phyloP scores from a whole-genome alignment of 1,140 invertebrate genomes.

The Brachionus asplanchnoidis region DNA sequence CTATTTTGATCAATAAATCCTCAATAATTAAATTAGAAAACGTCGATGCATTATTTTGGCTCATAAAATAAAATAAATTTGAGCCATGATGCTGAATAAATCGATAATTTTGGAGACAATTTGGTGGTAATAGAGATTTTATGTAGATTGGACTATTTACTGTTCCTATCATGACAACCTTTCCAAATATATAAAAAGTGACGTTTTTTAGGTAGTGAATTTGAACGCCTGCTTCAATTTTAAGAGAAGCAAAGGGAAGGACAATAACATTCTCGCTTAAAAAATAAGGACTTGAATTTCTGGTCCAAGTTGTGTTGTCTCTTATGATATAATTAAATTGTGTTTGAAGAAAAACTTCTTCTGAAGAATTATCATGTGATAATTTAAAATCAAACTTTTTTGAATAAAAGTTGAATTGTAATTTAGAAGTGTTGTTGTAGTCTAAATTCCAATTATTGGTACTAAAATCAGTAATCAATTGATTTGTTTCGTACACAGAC shows the following conservation, averaged over 20 bases:
- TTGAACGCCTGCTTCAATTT: background rate
- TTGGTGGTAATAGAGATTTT: background rate
- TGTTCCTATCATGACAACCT: background rate
- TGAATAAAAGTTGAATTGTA: background rate
- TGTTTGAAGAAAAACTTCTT: background rate
- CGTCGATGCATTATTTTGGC: background rate
- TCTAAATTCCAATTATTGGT: background rate
- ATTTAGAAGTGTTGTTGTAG: background rate
- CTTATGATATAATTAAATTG: background rate
- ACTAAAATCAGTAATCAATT: background rate
- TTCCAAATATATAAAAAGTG: background rate
- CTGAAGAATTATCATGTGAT: background rate
- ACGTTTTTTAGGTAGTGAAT: background rate
- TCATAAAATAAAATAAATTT: background rate
- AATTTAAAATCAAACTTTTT: background rate
- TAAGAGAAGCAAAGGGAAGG: background rate
- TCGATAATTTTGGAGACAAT: background rate
- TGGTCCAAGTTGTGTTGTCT: background rate
- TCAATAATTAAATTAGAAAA: background rate
- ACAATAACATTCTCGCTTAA: background rate
- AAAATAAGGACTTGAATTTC: background rate
- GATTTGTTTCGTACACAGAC: background rate
- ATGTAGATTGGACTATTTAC: background rate
- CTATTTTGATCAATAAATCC: background rate
- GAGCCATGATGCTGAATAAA: background rate